Evolutionary conservation across 2,113 vertebrate genomes (phyloP).

Genomic region (Caretta caretta): DNA sequence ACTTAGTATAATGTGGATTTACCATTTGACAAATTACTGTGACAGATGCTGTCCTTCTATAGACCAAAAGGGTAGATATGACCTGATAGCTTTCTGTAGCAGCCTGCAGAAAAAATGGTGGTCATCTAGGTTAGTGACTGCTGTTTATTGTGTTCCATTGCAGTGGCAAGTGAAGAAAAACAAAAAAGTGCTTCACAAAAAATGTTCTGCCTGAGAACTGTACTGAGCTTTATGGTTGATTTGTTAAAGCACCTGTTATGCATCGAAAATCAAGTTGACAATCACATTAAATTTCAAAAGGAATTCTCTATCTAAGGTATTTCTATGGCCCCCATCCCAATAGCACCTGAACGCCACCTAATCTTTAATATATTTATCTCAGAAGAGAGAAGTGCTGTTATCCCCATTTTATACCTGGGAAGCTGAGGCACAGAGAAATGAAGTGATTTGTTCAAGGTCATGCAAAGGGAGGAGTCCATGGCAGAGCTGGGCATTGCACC

Average conservation of each 20-base stretch:
- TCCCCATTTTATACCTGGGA: not conserved
- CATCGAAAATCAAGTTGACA: not conserved
- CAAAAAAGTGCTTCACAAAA: not conserved
- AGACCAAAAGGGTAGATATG: not conserved
- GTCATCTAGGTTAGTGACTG: not conserved
- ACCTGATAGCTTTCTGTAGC: not conserved
- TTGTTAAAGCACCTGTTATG: not conserved
- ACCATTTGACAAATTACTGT: not conserved
- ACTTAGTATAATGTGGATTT: not conserved
- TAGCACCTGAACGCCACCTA: not conserved
- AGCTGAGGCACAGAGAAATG: not conserved
- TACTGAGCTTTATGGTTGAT: not conserved
- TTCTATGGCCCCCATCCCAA: not conserved
- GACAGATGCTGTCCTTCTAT: not conserved
- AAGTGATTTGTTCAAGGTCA: not conserved
- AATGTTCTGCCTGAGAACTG: not conserved
- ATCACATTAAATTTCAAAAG: not conserved
- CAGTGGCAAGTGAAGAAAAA: not conserved
- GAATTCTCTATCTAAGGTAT: not conserved
- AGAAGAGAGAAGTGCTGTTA: not conserved
- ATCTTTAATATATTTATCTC: not conserved
- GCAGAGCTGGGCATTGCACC: not conserved
- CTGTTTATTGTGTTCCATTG: not conserved
- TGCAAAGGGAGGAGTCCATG: not conserved
- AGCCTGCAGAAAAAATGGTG: not conserved